These are phyloP conservation scores for Xanthorhoe spadicearia DNA, from an alignment of 2,888 invertebrate genomes.

Conservation along the genomic window DNA sequence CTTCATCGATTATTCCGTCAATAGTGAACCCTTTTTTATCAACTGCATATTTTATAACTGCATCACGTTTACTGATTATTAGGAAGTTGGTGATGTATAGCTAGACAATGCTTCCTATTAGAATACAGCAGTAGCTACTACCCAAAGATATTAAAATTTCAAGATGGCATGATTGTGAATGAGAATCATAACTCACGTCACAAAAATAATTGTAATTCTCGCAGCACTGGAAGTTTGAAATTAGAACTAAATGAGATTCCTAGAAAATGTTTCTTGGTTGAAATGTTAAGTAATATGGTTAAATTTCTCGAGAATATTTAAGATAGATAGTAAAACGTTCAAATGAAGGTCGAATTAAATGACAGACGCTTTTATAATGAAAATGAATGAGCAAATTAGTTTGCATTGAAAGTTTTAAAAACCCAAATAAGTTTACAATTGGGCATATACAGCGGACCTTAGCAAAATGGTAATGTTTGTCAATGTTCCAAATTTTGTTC, in stretches of 20 bases:
- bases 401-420: conserved; percentile 56
- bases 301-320: conserved; percentile 15
- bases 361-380: conserved; percentile 50
- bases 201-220: conserved; percentile 25
- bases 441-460: conserved; percentile 28
- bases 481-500: too few relatives aligned
- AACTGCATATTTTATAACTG: too few relatives aligned
- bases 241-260: conserved; percentile 25
- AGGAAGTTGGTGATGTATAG: too few relatives aligned
- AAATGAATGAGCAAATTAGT: conserved; percentile 54
- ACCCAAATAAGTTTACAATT: conserved; percentile 48
- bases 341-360: conserved; percentile 33
- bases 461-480: not conserved
- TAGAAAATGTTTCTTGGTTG: conserved; percentile 19
- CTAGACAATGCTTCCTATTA: too few relatives aligned
- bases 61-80: too few relatives aligned
- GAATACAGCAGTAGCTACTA: too few relatives aligned
- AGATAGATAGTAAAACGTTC: conserved; percentile 18
- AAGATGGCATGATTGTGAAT: conserved; percentile 13
- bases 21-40: too few relatives aligned
- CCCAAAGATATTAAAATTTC: conserved; percentile 11
- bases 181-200: conserved; percentile 19
- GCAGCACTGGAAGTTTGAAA: conserved; percentile 25
- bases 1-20: too few relatives aligned
- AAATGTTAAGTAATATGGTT: conserved; percentile 23